Evolutionary conservation across 1,140 invertebrate genomes (phyloP).

Genomic region (Neodiprion virginianus): DNA sequence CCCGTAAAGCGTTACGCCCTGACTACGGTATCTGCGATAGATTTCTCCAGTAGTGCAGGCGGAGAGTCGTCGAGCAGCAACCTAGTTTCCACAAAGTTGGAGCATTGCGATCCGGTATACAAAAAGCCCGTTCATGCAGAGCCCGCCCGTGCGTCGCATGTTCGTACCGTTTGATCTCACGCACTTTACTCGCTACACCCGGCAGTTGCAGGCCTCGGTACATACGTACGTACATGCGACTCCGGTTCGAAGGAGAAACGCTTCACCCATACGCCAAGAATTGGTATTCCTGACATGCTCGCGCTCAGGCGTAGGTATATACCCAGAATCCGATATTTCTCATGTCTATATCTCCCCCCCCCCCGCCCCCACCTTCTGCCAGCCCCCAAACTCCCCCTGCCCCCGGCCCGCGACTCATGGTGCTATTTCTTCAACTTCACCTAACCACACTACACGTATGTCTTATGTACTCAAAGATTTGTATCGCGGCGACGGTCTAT

Average conservation of each 20-base stretch:
- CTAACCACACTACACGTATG: constrained; percentile 32
- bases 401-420: constrained; percentile 20
- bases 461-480: constrained; percentile 15
- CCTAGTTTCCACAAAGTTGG: too few species aligned
- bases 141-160: too few species aligned
- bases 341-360: constrained; percentile 23
- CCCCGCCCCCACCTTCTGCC: constrained; percentile 3
- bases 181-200: constrained; percentile 47
- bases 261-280: constrained; percentile 21
- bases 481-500: neutral
- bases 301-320: constrained; percentile 43
- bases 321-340: constrained; percentile 56
- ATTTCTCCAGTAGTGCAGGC: neutral
- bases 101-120: too few species aligned
- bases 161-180: constrained; percentile 53
- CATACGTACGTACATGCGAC: neutral
- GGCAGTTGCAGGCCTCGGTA: neutral
- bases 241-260: neutral
- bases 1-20: neutral
- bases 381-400: constrained; percentile 23
- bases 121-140: too few species aligned
- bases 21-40: neutral
- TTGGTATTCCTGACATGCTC: constrained; percentile 11
- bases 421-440: constrained; percentile 19
- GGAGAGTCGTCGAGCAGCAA: neutral